These are phyloP conservation scores for Rallus limicola DNA, from an alignment of 2,113 vertebrate species.

Conservation along the genomic window DNA sequence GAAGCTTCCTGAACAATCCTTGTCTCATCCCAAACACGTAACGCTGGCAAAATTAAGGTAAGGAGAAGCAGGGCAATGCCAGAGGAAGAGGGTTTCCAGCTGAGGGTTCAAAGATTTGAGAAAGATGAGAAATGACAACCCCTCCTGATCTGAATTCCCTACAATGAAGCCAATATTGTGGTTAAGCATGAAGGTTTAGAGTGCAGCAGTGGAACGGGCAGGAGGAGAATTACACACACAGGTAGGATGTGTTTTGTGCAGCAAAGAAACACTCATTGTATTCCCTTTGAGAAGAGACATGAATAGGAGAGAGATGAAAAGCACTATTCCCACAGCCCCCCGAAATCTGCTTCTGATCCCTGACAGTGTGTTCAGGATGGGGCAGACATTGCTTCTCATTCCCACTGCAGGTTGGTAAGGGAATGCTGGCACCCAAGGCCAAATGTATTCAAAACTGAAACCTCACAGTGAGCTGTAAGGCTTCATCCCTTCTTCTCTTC, in stretches of 20 bases:
- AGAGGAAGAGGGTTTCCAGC: neutral
- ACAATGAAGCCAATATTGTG: neutral
- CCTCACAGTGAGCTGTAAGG: neutral
- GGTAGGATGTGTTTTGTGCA: neutral
- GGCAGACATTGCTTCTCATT: neutral
- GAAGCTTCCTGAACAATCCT: neutral
- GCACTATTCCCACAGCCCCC: neutral
- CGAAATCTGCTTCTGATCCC: neutral
- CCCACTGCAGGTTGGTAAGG: neutral
- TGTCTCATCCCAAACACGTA: neutral
- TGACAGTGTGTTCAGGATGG: neutral
- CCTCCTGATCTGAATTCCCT: neutral
- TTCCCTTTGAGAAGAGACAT: neutral
- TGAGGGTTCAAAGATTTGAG: neutral
- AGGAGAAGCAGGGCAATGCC: neutral
- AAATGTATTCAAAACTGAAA: accelerated
- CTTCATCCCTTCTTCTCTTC: too few relatives aligned
- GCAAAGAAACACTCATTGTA: neutral
- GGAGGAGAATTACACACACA: neutral
- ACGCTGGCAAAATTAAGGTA: neutral
- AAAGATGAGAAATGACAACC: neutral
- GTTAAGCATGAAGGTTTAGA: neutral
- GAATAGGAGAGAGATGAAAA: neutral
- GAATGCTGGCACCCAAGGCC: neutral
- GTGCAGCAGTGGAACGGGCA: neutral